These are phyloP conservation scores for Agrilus mali DNA, from an alignment of 2,888 invertebrate genomes.

Conservation along the genomic window DNA sequence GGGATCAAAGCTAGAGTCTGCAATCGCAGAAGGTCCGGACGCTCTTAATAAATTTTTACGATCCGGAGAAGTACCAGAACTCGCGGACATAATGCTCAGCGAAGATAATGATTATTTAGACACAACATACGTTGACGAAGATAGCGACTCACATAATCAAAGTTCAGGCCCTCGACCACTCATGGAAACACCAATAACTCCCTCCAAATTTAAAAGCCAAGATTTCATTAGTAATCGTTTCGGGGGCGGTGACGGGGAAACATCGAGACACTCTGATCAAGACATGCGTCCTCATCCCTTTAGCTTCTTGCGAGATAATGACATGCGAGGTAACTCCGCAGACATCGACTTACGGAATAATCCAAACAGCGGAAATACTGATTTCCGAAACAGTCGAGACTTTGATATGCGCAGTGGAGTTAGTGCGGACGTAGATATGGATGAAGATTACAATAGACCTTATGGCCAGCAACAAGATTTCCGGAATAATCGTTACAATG, in stretches of 20 bases:
- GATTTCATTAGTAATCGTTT: no score
- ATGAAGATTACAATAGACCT: slow-evolving; percentile 22
- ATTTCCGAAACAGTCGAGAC: slow-evolving; percentile 21
- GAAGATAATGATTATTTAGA: slow-evolving; percentile 37
- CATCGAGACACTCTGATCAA: slow-evolving; percentile 21
- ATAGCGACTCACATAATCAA: slow-evolving; percentile 21
- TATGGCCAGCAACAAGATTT: slow-evolving; percentile 14
- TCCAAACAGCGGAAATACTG: slow-evolving; percentile 16
- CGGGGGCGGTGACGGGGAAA: slow-evolving; percentile 9
- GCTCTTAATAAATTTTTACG: slow-evolving; percentile 65
- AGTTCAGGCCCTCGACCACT: slow-evolving; percentile 1
- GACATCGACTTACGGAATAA: slow-evolving; percentile 20
- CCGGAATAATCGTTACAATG: slow-evolving; percentile 12
- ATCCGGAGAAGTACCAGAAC: slow-evolving; percentile 69
- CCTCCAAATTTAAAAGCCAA: no score
- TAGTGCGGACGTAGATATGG: slow-evolving; percentile 9
- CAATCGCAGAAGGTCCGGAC: slow-evolving; percentile 64
- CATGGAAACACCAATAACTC: no score
- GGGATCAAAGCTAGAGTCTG: slow-evolving; percentile 63
- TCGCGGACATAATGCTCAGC: slow-evolving; percentile 62
- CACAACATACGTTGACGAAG: slow-evolving; percentile 36
- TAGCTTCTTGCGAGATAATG: slow-evolving; percentile 15
- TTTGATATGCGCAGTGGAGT: slow-evolving; percentile 21
- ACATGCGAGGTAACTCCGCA: slow-evolving; percentile 17
- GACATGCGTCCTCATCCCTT: slow-evolving; percentile 20